Evolutionary conservation across 2,113 vertebrate genomes (phyloP).

Genomic region (Phasianus colchicus): DNA sequence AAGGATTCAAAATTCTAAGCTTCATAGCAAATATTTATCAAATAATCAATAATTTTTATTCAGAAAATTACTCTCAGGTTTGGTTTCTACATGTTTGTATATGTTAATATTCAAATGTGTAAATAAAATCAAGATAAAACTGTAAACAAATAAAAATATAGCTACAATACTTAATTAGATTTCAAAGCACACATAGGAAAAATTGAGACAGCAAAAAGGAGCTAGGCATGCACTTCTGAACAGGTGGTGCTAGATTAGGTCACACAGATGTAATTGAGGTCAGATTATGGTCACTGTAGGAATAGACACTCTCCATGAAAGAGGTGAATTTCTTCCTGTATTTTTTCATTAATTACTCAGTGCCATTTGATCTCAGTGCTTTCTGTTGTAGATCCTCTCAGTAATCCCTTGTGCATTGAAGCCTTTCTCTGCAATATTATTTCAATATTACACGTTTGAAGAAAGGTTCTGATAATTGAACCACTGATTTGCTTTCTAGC

Average conservation of each 20-base stretch:
- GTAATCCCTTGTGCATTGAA: neutral
- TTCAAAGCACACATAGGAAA: conserved; percentile 61
- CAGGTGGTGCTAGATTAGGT: conserved; percentile 54
- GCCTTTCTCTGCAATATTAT: neutral
- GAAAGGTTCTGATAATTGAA: neutral
- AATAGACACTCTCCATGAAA: neutral
- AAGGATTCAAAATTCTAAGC: conserved; percentile 21
- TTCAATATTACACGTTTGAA: neutral
- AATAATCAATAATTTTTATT: conserved; percentile 58
- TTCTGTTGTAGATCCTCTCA: neutral
- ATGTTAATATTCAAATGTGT: conserved; percentile 9
- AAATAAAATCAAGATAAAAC: conserved; percentile 68
- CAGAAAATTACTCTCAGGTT: conserved; percentile 50
- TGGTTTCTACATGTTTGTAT: neutral
- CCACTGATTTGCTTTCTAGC: neutral
- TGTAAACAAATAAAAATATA: conserved; percentile 59
- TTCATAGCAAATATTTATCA: conserved; percentile 54
- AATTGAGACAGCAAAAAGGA: neutral
- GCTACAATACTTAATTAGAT: conserved; percentile 59
- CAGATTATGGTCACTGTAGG: conserved; percentile 36
- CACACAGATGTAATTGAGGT: conserved; percentile 49
- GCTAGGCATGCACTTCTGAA: conserved; percentile 2
- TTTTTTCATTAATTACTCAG: conserved; percentile 58
- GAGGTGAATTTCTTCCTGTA: conserved; percentile 35
- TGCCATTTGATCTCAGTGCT: neutral